Evolutionary conservation across 2,113 vertebrate genomes (phyloP), one percentile per base, ranked within the genome.

Genomic region (Anser brachyrhynchus): DNA sequence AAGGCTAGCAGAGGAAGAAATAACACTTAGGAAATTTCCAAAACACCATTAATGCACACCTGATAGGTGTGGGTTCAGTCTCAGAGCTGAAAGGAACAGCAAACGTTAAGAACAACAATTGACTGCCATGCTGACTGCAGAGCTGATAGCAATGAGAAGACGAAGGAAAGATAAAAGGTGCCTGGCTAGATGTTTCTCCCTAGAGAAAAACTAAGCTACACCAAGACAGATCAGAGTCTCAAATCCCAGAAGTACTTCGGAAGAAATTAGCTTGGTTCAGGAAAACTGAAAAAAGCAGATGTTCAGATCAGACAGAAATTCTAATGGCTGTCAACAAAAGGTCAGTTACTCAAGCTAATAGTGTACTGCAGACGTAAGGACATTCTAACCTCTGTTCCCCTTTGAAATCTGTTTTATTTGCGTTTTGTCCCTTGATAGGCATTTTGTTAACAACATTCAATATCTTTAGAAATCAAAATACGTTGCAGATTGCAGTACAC

Each of bases 381-480:
- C 71, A 79, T 74, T 41, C 33, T 55, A 69, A 52, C n/a, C 28
- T 31, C 18, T 71, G 35, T 55, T 93, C 93, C 54, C 22, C 41
- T 90, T 78, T 81, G 75, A 66, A 71, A 51, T 69, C n/a, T 33
- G 17, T 83, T 97, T 95, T 95, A 97, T 97, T 96, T 93, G 64
- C 20, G 43, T 93, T 84, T 95, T 85, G 92, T 83, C 25, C 51
- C 69, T 86, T 4, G 0, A 73, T 54, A 55, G 46, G 9, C 29
- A 58, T 84, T 88, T 93, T 35, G n/a, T 43, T 54, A 95, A 83
- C 67, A 80, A 57, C 46, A 69, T 85, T 76, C 55, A 55, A 33
- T 83, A 84, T 82, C 71, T 96, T 72, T 82, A 95, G 73, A 91
- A 96, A 76, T 78, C 44, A 62, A 87, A 93, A 89, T 65, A 94